Conservation (phyloP, 1,140 invertebrate species). For the Brachionus angularis region DNA sequence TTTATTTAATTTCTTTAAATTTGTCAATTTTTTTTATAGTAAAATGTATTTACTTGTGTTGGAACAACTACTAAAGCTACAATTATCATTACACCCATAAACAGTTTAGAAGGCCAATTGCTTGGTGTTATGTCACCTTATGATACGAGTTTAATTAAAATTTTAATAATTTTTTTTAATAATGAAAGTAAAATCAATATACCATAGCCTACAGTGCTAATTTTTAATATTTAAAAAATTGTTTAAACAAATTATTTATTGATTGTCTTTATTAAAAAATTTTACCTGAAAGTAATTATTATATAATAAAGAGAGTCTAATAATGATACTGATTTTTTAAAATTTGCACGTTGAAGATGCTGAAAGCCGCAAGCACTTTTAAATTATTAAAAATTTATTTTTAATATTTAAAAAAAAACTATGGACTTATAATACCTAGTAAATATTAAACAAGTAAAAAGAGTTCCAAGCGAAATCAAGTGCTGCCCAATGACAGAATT, state of each 20-base stretch:
- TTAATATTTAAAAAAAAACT: neutral
- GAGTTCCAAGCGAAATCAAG: slow-evolving; percentile 27
- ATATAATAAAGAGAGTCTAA: slow-evolving; percentile 42
- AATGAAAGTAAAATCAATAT: neutral
- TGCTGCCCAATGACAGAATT: slow-evolving; percentile 40
- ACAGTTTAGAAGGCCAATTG: slow-evolving; percentile 35
- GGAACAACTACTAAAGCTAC: slow-evolving; percentile 38
- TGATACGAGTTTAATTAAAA: neutral
- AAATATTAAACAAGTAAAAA: slow-evolving; percentile 41
- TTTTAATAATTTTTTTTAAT: neutral
- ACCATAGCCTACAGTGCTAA: slow-evolving; percentile 44
- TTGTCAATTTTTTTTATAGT: neutral
- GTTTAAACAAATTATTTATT: neutral
- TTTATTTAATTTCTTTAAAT: neutral
- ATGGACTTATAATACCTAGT: slow-evolving; percentile 8
- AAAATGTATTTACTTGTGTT: slow-evolving; percentile 26
- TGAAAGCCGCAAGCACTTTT: slow-evolving; percentile 40
- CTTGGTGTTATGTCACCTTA: slow-evolving; percentile 41
- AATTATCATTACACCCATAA: slow-evolving; percentile 36
- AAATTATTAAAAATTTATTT: neutral
- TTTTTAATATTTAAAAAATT: too few relatives aligned
- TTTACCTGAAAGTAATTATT: slow-evolving; percentile 40
- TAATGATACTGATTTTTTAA: slow-evolving; percentile 20
- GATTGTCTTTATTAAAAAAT: neutral
- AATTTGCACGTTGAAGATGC: slow-evolving; percentile 40